Percentiles rank a stretch among this genome's conserved stretches.
Evolutionary conservation across 2,113 vertebrate species (phyloP).

Genomic region (Himantopus leucocephalus): DNA sequence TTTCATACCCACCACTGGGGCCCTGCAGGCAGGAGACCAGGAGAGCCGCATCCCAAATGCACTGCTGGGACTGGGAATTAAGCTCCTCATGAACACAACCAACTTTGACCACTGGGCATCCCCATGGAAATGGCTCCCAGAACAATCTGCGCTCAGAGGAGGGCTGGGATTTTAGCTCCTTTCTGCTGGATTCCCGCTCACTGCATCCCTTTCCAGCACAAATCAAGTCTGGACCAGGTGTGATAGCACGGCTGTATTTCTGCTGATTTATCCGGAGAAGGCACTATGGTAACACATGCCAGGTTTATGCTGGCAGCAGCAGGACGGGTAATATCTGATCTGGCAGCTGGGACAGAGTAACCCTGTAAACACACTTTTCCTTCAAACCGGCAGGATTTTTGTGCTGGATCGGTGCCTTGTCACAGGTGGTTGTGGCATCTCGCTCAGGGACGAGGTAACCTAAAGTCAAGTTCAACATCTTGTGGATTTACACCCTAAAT

Average conservation of each 20-base stretch:
- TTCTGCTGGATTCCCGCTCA: not conserved
- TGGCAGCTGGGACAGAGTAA: not conserved
- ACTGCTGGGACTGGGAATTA: not conserved
- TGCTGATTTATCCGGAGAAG: not conserved
- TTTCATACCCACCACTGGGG: not conserved
- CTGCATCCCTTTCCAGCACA: not conserved
- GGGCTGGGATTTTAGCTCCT: not conserved
- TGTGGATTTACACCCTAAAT: not conserved
- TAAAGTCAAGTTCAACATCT: not conserved
- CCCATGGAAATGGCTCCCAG: not conserved
- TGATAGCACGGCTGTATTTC: not conserved
- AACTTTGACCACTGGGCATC: not conserved
- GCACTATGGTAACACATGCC: not conserved
- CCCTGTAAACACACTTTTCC: not conserved
- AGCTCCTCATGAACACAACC: not conserved
- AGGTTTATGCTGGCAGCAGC: not conserved
- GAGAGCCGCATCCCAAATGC: not conserved
- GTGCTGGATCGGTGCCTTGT: not conserved
- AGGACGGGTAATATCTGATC: not conserved
- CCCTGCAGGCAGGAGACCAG: not conserved
- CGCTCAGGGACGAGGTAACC: not conserved
- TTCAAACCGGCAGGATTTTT: not conserved
- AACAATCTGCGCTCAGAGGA: not conserved
- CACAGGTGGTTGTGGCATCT: not conserved
- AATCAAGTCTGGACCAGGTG: not conserved